Evolutionary conservation across 2,113 vertebrate species (phyloP).

Genomic region (Lophius piscatorius): DNA sequence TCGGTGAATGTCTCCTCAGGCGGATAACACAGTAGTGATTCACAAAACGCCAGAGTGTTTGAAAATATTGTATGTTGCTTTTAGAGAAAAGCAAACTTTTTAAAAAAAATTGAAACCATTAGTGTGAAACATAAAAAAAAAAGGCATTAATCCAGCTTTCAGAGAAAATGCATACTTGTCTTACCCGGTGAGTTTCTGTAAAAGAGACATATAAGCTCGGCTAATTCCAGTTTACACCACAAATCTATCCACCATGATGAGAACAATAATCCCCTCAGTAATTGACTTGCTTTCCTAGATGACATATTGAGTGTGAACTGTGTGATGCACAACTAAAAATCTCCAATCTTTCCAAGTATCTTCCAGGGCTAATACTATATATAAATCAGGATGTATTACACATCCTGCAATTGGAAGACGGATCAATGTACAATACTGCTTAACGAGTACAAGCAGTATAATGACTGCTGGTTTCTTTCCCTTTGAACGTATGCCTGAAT

Average conservation of each 20-base stretch:
- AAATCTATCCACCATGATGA: constrained; percentile 20
- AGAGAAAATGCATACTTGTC: too few relatives aligned
- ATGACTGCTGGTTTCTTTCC: constrained; percentile 39
- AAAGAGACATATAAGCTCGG: neutral
- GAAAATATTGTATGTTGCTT: too few relatives aligned
- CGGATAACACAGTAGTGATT: too few relatives aligned
- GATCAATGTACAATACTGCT: constrained; percentile 50
- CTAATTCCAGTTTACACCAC: constrained; percentile 27
- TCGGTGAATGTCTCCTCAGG: too few relatives aligned
- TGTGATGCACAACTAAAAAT: constrained; percentile 20
- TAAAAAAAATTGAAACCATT: too few relatives aligned
- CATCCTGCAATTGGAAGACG: constrained; percentile 25
- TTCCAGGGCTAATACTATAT: constrained; percentile 12
- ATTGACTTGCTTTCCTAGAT: constrained; percentile 53
- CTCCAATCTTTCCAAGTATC: constrained; percentile 21
- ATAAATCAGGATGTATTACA: constrained; percentile 49
- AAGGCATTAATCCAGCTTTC: too few relatives aligned
- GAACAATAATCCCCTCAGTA: constrained; percentile 36
- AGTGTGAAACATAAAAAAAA: too few relatives aligned
- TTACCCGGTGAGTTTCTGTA: neutral
- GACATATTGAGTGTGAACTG: constrained; percentile 39
- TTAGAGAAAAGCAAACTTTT: too few relatives aligned
- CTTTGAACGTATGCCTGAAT: constrained; percentile 45
- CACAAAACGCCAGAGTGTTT: too few relatives aligned
- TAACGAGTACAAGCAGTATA: constrained; percentile 58